Conservation (phyloP, 2,113 vertebrate species). For the Athene cunicularia region DNA sequence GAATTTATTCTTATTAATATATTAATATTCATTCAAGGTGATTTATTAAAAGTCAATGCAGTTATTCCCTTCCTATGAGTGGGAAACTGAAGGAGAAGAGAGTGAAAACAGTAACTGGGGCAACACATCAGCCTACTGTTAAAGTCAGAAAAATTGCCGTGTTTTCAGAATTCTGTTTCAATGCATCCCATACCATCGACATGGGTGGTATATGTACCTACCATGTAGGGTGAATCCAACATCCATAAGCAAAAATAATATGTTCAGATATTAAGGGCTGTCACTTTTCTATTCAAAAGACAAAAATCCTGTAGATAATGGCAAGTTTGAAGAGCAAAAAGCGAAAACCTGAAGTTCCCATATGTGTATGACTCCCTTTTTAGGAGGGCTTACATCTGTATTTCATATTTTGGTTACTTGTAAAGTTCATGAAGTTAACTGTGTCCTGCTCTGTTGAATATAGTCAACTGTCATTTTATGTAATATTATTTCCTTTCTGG, state of each 20-base stretch:
- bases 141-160: background rate
- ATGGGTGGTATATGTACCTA: background rate
- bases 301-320: background rate
- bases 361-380: background rate
- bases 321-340: constrained; percentile 25
- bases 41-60: background rate
- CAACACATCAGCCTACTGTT: background rate
- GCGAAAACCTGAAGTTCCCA: background rate
- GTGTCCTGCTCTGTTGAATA: background rate
- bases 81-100: background rate
- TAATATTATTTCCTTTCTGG: background rate
- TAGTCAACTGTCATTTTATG: background rate
- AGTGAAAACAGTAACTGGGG: background rate
- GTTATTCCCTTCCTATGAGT: background rate
- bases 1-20: background rate
- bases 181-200: background rate
- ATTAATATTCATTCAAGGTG: background rate
- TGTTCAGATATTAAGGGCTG: background rate
- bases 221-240: fast-evolving
- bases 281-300: background rate
- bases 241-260: background rate
- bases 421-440: background rate
- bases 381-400: background rate
- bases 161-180: background rate
- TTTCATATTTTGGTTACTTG: background rate